Conservation (phyloP, 1,140 invertebrate genomes). For the Lepidostoma basale region DNA sequence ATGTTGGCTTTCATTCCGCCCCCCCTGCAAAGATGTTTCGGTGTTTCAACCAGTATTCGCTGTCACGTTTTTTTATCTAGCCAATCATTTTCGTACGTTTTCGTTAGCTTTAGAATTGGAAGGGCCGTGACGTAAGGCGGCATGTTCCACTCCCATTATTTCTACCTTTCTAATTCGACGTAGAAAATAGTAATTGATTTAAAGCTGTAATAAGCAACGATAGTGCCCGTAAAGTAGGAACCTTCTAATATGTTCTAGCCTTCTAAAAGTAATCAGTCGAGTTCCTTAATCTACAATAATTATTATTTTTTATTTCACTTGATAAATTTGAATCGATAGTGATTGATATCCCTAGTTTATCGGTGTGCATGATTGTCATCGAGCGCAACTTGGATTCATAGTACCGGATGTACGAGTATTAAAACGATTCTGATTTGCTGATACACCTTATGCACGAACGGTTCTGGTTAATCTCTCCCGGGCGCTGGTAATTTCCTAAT, state of each 20-base stretch:
- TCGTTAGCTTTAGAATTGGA: conserved; percentile 8
- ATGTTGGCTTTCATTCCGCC: conserved; percentile 7
- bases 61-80: background rate
- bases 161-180: conserved; percentile 13
- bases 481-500: conserved; percentile 10
- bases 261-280: too few relatives aligned
- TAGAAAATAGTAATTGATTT: conserved; percentile 15
- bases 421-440: background rate
- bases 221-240: background rate
- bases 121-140: conserved; percentile 4
- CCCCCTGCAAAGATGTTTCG: background rate
- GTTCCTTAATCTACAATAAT: too few relatives aligned
- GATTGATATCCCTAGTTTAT: too few relatives aligned
- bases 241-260: too few relatives aligned
- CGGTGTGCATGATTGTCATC: too few relatives aligned
- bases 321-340: too few relatives aligned
- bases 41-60: conserved; percentile 4
- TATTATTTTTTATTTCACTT: too few relatives aligned
- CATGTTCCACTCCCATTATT: conserved; percentile 17
- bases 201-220: conserved; percentile 6
- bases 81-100: conserved; percentile 5
- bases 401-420: background rate
- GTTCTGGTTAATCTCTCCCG: background rate
- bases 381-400: background rate
- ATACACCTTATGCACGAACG: background rate